Evolutionary conservation across 2,888 invertebrate genomes (phyloP).

Genomic region (Agriopis aurantiaria): DNA sequence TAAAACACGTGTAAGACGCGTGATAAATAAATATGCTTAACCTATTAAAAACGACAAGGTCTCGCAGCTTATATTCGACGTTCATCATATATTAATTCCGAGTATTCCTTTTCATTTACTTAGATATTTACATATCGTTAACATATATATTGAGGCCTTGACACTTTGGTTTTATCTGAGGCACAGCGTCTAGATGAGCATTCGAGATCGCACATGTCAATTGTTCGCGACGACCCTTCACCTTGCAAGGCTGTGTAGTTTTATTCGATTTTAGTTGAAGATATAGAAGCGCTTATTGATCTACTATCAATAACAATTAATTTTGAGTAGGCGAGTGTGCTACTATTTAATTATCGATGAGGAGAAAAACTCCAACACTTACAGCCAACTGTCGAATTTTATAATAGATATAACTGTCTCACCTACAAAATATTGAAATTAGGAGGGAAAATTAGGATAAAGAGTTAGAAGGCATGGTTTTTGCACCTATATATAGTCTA

Average conservation of each 20-base stretch:
- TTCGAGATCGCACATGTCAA: slow-evolving; percentile 13
- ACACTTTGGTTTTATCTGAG: slow-evolving; percentile 28
- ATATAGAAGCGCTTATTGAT: neutral
- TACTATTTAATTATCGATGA: neutral
- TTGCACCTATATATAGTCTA: too few relatives aligned
- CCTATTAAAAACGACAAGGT: slow-evolving; percentile 6
- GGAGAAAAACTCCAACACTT: neutral
- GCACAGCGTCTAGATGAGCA: slow-evolving; percentile 17
- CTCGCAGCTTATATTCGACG: slow-evolving; percentile 9
- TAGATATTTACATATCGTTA: slow-evolving; percentile 35
- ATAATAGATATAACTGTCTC: too few relatives aligned
- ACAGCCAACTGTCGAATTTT: too few relatives aligned
- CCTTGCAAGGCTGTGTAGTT: slow-evolving; percentile 31
- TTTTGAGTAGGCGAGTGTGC: neutral
- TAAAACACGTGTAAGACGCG: slow-evolving; percentile 1
- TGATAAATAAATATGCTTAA: neutral
- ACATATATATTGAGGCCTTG: slow-evolving; percentile 45
- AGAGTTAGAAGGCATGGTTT: too few relatives aligned
- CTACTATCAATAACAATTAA: neutral
- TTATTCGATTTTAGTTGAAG: slow-evolving; percentile 9
- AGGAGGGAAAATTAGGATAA: too few relatives aligned
- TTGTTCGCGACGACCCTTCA: slow-evolving; percentile 37
- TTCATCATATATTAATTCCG: neutral
- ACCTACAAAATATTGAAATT: too few relatives aligned
- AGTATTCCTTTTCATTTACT: slow-evolving; percentile 25